Percentiles rank a stretch among this genome's conserved stretches.
phyloP scores from a whole-genome alignment of 2,888 invertebrate species.

The Caenorhabditis auriculariae region DNA sequence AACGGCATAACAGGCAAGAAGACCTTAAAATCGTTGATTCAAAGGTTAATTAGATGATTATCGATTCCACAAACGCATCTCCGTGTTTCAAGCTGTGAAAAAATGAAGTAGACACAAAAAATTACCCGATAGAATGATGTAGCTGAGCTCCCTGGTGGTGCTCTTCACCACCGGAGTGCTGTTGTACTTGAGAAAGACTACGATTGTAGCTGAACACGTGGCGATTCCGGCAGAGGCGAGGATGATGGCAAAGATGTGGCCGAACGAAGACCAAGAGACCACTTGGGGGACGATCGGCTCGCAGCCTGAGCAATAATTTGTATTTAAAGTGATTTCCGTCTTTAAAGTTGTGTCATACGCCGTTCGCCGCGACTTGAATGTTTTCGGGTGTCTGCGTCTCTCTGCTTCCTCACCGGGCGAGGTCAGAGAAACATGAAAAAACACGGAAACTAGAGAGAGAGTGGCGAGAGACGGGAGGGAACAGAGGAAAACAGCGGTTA shows the following conservation, averaged over 20 bases:
- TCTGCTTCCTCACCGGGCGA: too few relatives aligned
- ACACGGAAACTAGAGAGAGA: too few relatives aligned
- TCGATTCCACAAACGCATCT: not conserved
- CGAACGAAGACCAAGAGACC: constrained; percentile 40
- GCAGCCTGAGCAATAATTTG: constrained; percentile 11
- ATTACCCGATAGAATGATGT: constrained; percentile 78
- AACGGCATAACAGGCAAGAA: constrained; percentile 81
- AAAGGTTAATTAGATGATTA: too few relatives aligned
- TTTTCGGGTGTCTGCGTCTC: too few relatives aligned
- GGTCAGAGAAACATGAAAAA: too few relatives aligned
- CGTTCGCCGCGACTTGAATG: too few relatives aligned
- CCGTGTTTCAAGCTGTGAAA: not conserved
- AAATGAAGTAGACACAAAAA: not conserved
- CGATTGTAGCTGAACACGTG: constrained; percentile 76
- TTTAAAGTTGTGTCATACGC: too few relatives aligned
- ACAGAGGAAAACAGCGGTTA: too few relatives aligned
- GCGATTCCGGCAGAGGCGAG: constrained; percentile 71
- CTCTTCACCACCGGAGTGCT: constrained; percentile 96
- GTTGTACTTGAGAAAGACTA: constrained; percentile 82
- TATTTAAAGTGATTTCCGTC: not conserved
- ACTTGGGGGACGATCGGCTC: constrained; percentile 28
- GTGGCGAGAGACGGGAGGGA: too few relatives aligned
- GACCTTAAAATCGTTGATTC: constrained; percentile 67
- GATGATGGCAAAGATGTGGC: constrained; percentile 48
- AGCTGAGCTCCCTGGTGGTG: constrained; percentile 76